Evolutionary conservation across 2,113 vertebrate species (phyloP).

Genomic region (Rhinichthys klamathensis): DNA sequence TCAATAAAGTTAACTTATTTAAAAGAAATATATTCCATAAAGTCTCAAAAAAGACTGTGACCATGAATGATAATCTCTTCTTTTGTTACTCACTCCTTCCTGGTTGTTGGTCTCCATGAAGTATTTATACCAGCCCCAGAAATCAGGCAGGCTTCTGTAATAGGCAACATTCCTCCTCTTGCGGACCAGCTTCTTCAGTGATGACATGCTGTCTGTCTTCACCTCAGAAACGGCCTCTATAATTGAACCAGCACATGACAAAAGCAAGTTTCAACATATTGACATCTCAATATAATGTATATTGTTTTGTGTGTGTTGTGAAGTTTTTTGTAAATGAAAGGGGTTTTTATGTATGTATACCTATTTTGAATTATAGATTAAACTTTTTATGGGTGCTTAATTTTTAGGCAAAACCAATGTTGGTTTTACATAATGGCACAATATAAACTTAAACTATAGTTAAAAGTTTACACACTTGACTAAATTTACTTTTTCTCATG

Average conservation of each 20-base stretch:
- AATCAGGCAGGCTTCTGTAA: slow-evolving; percentile 72
- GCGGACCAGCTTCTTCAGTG: slow-evolving; percentile 67
- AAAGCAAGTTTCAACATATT: neutral
- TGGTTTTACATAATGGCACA: too few species aligned
- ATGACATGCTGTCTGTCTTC: slow-evolving; percentile 56
- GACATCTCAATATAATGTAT: too few species aligned
- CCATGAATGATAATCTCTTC: neutral
- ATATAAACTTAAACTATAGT: too few species aligned
- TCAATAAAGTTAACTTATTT: neutral
- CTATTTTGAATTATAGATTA: too few species aligned
- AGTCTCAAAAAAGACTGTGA: neutral
- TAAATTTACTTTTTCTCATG: too few species aligned
- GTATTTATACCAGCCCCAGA: slow-evolving; percentile 81
- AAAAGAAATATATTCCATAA: neutral
- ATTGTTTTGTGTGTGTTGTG: too few species aligned
- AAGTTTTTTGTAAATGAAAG: too few species aligned
- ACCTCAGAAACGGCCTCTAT: slow-evolving; percentile 59
- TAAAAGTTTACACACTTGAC: too few species aligned
- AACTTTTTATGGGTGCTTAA: too few species aligned
- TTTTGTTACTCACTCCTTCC: slow-evolving; percentile 77
- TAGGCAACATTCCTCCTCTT: slow-evolving; percentile 72
- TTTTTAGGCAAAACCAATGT: too few species aligned
- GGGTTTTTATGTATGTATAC: too few species aligned
- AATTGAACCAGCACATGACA: slow-evolving; percentile 25
- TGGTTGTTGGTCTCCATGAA: slow-evolving; percentile 77